Conservation (phyloP, 2,113 vertebrate genomes). For the Clinocottus analis region DNA sequence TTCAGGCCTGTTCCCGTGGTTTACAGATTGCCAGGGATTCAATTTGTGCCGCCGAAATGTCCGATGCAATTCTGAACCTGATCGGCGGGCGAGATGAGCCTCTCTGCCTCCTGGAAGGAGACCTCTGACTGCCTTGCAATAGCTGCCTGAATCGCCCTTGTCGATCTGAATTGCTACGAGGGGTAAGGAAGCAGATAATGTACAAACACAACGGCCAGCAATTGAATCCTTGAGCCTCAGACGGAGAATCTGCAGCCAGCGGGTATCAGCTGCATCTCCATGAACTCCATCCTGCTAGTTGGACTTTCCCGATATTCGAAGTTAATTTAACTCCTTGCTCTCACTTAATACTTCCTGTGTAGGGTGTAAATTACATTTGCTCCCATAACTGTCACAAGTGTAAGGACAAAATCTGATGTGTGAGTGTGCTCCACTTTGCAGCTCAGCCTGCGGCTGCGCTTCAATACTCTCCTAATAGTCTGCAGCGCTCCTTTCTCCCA, state of each 20-base stretch:
- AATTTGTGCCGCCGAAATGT: constrained; percentile 79
- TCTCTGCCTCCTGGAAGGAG: constrained; percentile 54
- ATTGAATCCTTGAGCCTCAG: constrained; percentile 37
- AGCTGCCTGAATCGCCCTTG: constrained; percentile 69
- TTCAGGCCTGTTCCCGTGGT: constrained; percentile 69
- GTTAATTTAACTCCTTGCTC: constrained; percentile 23
- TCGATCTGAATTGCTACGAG: constrained; percentile 73
- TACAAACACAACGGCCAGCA: constrained; percentile 46
- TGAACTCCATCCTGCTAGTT: constrained; percentile 13
- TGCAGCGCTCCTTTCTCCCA: constrained; percentile 35
- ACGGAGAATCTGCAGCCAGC: constrained; percentile 33
- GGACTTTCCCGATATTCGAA: constrained; percentile 25
- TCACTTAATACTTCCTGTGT: constrained; percentile 5
- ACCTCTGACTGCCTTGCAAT: constrained; percentile 57
- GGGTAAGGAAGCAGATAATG: constrained; percentile 60
- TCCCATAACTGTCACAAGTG: constrained; percentile 35
- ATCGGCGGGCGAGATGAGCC: constrained; percentile 70
- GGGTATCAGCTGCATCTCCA: constrained; percentile 30
- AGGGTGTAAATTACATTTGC: constrained; percentile 39
- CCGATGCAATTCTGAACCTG: constrained; percentile 62
- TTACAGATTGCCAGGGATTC: constrained; percentile 80
- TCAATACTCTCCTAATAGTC: constrained; percentile 25
- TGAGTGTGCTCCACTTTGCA: constrained; percentile 14
- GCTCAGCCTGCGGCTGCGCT: constrained; percentile 21
- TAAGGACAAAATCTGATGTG: constrained; percentile 45